phyloP scores from a whole-genome alignment of 1,140 invertebrate genomes.

The Ooceraea biroi region DNA sequence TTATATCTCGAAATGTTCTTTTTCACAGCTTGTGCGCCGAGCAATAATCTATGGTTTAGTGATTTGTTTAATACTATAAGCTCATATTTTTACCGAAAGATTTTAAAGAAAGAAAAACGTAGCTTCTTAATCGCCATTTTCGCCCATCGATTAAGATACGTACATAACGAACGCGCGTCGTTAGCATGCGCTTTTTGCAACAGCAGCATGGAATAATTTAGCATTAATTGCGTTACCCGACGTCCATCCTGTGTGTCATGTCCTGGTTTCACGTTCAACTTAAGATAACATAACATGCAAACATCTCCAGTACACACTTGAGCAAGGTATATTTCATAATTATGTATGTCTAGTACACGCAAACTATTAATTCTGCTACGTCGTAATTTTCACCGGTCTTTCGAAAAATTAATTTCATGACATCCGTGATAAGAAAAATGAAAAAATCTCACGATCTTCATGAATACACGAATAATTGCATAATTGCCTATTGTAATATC shows the following conservation, averaged over 20 bases:
- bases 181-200: constrained; percentile 52
- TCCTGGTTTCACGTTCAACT: constrained; percentile 65
- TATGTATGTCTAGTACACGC: constrained; percentile 34
- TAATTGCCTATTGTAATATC: too few relatives aligned
- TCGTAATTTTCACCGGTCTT: constrained; percentile 1
- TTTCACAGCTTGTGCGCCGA: not conserved
- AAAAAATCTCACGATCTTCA: too few relatives aligned
- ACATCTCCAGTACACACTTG: constrained; percentile 11
- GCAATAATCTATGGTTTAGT: not conserved
- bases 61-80: not conserved
- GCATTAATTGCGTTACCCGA: constrained; percentile 65
- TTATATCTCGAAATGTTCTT: not conserved
- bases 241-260: constrained; percentile 50
- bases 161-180: not conserved
- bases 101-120: not conserved
- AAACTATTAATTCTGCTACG: constrained; percentile 23
- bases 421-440: not conserved
- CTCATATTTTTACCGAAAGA: not conserved
- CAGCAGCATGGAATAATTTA: constrained; percentile 66
- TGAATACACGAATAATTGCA: too few relatives aligned
- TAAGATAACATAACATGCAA: constrained; percentile 58
- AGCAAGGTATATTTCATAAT: constrained; percentile 16
- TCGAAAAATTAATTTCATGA: constrained; percentile 22
- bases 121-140: too few relatives aligned
- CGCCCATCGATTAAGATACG: constrained; percentile 20